Percentiles rank a stretch among this genome's conserved stretches.
phyloP scores from a whole-genome alignment of 2,888 invertebrate species.

The Acanthosepion lycidas region DNA sequence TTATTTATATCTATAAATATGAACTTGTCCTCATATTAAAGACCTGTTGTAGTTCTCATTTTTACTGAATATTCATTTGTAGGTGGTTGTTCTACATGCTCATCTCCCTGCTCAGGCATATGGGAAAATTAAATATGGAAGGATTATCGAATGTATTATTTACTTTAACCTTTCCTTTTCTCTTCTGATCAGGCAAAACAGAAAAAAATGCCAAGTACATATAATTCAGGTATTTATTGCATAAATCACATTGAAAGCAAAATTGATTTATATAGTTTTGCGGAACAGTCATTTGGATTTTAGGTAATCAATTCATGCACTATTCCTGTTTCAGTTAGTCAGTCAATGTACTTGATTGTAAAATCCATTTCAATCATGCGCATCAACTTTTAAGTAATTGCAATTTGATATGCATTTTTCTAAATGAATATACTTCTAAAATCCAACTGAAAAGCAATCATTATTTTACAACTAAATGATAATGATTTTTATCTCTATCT shows the following conservation, averaged over 20 bases:
- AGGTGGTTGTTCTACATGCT: neutral
- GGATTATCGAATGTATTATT: neutral
- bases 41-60: neutral
- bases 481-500: too few relatives aligned
- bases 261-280: neutral
- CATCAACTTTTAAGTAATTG: too few relatives aligned
- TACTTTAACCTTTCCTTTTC: neutral
- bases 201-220: neutral
- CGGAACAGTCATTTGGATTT: neutral
- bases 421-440: too few relatives aligned
- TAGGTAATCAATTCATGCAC: neutral
- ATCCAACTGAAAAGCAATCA: too few relatives aligned
- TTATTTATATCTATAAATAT: too few relatives aligned
- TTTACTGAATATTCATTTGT: neutral
- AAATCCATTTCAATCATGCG: too few relatives aligned
- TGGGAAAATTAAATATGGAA: neutral
- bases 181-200: neutral
- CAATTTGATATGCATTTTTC: too few relatives aligned
- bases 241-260: neutral
- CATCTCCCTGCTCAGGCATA: neutral
- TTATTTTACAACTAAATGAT: too few relatives aligned
- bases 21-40: too few relatives aligned
- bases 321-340: neutral
- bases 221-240: neutral
- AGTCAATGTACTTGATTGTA: too few relatives aligned